These are phyloP conservation scores for Cremastobaeus sp. DNA, from an alignment of 2,888 invertebrate genomes.

Conservation along the genomic window DNA sequence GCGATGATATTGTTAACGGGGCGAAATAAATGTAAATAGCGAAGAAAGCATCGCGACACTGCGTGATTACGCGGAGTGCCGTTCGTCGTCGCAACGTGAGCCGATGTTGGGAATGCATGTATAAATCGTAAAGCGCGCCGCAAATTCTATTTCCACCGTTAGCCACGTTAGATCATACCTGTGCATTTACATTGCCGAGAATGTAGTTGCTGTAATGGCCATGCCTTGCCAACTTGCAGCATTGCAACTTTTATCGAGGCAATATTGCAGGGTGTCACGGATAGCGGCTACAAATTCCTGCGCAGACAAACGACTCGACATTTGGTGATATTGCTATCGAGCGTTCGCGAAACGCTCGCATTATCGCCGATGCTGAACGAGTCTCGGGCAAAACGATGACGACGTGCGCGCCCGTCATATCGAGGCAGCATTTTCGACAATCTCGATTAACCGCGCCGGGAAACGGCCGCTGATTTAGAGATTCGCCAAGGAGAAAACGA, in stretches of 20 bases:
- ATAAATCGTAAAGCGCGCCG: slow-evolving; percentile 56
- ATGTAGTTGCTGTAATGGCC: slow-evolving; percentile 47
- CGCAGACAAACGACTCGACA: slow-evolving; percentile 48
- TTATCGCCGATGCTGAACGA: slow-evolving; percentile 42
- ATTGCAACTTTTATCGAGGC: slow-evolving; percentile 57
- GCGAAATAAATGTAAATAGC: no score
- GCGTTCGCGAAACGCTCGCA: slow-evolving; percentile 26
- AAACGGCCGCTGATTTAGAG: slow-evolving; percentile 1
- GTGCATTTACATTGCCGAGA: slow-evolving; percentile 59
- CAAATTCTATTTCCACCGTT: slow-evolving; percentile 62
- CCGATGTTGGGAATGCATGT: slow-evolving; percentile 40
- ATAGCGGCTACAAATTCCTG: slow-evolving; percentile 48
- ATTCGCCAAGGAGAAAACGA: slow-evolving; percentile 31
- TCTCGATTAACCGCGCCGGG: slow-evolving; percentile 17
- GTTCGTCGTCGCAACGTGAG: slow-evolving; percentile 41
- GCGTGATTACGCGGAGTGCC: slow-evolving; percentile 17
- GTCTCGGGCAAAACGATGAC: slow-evolving; percentile 35
- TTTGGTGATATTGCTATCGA: slow-evolving; percentile 54
- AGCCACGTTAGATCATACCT: slow-evolving; percentile 56
- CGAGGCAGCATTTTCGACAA: slow-evolving; percentile 14
- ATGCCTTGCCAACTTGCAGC: slow-evolving; percentile 43
- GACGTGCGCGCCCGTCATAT: slow-evolving; percentile 19
- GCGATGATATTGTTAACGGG: no score
- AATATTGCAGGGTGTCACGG: slow-evolving; percentile 58
- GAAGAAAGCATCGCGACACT: no score